phyloP scores from a whole-genome alignment of 2,888 invertebrate species.

The Heliconius charithonia region DNA sequence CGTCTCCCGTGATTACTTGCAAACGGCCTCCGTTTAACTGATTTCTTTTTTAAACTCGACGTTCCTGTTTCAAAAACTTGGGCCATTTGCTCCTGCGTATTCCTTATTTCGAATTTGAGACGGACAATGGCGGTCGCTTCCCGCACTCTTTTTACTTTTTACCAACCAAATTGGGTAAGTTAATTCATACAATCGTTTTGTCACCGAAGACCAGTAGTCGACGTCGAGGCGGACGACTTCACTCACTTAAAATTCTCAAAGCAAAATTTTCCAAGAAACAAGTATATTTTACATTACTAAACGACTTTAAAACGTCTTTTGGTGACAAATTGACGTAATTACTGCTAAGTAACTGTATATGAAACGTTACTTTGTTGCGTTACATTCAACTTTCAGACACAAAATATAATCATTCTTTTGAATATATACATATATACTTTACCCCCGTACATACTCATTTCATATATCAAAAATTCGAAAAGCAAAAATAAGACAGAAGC shows the following conservation, averaged over 20 bases:
- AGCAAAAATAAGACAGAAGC: conserved; percentile 45
- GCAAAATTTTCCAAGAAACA: conserved; percentile 3
- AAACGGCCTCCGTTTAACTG: conserved; percentile 80
- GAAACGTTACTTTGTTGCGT: conserved; percentile 8
- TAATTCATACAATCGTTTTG: conserved; percentile 69
- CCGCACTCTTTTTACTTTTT: conserved; percentile 59
- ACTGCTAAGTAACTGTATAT: conserved; percentile 21
- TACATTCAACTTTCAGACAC: conserved; percentile 20
- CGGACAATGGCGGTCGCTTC: conserved; percentile 74
- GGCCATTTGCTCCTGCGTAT: conserved; percentile 77
- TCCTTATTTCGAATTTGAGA: conserved; percentile 81
- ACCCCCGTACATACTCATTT: background rate
- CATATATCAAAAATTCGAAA: conserved; percentile 21
- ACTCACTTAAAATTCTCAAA: conserved; percentile 29
- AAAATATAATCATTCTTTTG: conserved; percentile 10
- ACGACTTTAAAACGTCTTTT: conserved; percentile 16
- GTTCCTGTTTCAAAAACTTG: conserved; percentile 79
- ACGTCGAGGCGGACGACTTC: conserved; percentile 34
- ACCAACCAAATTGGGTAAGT: conserved; percentile 69
- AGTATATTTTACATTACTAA: conserved; percentile 9
- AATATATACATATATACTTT: background rate
- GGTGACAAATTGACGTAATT: conserved; percentile 27
- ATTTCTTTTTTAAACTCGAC: conserved; percentile 79
- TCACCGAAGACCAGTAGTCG: conserved; percentile 74
- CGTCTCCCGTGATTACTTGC: conserved; percentile 81